A percentile compares a stretch with the other conserved stretches of the same genome.
These are phyloP conservation scores for Rotaria sp. DNA, from an alignment of 2,888 invertebrate species.

Conservation along the genomic window DNA sequence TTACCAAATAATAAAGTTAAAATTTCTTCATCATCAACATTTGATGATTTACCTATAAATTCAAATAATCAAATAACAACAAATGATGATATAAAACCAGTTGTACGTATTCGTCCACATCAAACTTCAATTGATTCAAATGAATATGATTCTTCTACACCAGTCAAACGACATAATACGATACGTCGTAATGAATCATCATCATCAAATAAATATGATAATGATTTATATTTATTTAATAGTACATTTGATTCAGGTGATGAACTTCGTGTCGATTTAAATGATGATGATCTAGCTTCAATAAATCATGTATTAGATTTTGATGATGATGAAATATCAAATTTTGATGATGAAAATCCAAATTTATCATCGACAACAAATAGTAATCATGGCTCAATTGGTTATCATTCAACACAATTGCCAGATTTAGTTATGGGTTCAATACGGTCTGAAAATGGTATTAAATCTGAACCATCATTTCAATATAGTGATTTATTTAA, in stretches of 20 bases:
- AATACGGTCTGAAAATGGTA: background rate
- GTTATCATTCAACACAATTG: conserved; percentile 20
- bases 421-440: conserved; percentile 26
- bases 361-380: background rate
- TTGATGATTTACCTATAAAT: background rate
- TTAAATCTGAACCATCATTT: conserved; percentile 26
- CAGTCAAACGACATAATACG: background rate
- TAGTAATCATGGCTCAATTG: background rate
- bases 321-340: conserved; percentile 17
- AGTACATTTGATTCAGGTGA: conserved; percentile 3
- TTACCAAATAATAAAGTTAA: conserved; percentile 28
- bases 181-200: background rate
- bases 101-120: conserved; percentile 29
- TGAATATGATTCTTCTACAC: background rate
- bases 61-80: background rate
- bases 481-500: conserved; percentile 31
- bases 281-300: conserved; percentile 18
- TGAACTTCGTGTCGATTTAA: conserved; percentile 20
- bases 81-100: background rate
- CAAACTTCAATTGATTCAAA: conserved; percentile 9
- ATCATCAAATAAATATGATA: conserved; percentile 11
- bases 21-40: background rate
- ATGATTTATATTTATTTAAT: background rate
- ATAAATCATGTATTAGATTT: conserved; percentile 1
- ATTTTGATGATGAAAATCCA: background rate